Conservation (phyloP, 2,888 invertebrate species). For the Eueremaeus valkanovi region DNA sequence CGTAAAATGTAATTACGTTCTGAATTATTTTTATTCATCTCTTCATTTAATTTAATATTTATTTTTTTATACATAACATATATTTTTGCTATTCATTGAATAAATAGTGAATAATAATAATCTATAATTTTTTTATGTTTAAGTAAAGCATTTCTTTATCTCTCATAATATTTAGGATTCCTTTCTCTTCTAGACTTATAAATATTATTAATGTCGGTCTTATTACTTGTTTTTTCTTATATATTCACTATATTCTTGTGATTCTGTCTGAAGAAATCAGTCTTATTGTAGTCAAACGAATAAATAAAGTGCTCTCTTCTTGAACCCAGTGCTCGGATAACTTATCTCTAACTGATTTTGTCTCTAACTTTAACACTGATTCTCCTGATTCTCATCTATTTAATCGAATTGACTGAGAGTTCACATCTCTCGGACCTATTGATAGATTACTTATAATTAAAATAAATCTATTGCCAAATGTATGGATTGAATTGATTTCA, state of each 20-base stretch:
- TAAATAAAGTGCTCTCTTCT: conserved; percentile 17
- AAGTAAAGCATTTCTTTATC: background rate
- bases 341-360: background rate
- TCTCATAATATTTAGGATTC: background rate
- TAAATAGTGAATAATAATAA: conserved; percentile 19
- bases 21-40: background rate
- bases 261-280: background rate
- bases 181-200: background rate
- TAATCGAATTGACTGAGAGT: no score
- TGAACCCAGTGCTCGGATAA: background rate
- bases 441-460: no score
- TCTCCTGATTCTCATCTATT: no score
- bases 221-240: conserved; percentile 10
- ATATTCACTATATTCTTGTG: background rate
- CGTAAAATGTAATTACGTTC: conserved; percentile 22
- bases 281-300: background rate
- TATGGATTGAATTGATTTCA: no score
- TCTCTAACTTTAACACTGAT: no score
- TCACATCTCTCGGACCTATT: no score
- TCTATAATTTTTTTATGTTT: background rate
- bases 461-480: no score
- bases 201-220: conserved; percentile 21
- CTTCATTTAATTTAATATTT: conserved; percentile 18
- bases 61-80: background rate
- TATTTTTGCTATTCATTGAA: conserved; percentile 6